Evolutionary conservation across 2,797 vertebrate species (phyloP), one percentile per base, ranked within the genome.

Genomic region (Hylomyscus alleni): DNA sequence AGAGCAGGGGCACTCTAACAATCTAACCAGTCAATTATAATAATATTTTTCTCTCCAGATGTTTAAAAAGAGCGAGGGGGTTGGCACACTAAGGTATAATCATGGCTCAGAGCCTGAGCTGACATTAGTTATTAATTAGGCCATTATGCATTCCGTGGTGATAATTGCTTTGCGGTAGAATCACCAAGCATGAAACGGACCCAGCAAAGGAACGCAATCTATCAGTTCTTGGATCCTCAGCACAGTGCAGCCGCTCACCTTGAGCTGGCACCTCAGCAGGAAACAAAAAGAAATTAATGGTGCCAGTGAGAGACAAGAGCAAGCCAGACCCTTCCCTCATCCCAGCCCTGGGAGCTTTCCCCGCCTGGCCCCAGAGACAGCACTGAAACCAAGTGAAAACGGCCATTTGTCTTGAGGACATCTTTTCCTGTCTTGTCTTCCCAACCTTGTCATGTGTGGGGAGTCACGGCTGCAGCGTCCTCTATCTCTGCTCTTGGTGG

Each of bases 71-170:
- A 91, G 90, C 80, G 93, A 37, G 24, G 12, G 69, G 58, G 93
- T 98, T 99, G 99, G 99, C 99, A 98, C 98, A 98, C 98, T 98
- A 99, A 99, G 99, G 99, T 99, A 99, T 99, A 99, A 99, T 98
- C 99, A 99, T 98, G 99, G 99, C 99, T 99, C 99, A 99, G 99
- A 99, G 99, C 99, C 99, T 98, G 98, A 97, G 97, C 99, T 99
- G 99, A 99, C 99, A 99, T 99, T 99, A 99, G 99, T 99, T 99
- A 99, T 99, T 99, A 99, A 99, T 99, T 99, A 99, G 99, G 99
- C 99, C 99, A 99, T 99, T 99, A 99, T 99, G 99, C 99, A 99
- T 99, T 99, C 99, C 98, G 98, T 99, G 99, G 99, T 99, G 99
- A 99, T 99, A 99, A 99, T 99, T 99, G 99, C 99, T 99, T 99